Evolutionary conservation across 2,797 vertebrate species (phyloP).

Genomic region (Spea hammondii): DNA sequence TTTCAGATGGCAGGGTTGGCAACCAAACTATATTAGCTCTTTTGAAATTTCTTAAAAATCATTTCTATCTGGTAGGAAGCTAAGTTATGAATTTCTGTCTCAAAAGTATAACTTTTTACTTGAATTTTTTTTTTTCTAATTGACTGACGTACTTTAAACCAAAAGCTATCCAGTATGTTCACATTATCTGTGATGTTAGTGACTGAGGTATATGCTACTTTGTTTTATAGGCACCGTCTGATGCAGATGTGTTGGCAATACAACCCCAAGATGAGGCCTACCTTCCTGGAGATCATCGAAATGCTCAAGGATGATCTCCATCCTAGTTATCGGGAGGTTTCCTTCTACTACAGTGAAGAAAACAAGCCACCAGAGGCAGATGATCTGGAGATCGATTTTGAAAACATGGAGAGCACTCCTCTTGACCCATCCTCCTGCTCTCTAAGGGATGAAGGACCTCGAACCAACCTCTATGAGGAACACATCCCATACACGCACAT

Average conservation of each 20-base stretch:
- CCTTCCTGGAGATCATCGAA: constrained; percentile 92
- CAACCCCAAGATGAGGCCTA: constrained; percentile 94
- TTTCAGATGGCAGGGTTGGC: too few relatives aligned
- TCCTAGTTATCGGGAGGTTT: constrained; percentile 86
- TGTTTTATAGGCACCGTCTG: constrained; percentile 76
- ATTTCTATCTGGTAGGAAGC: too few relatives aligned
- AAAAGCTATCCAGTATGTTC: too few relatives aligned
- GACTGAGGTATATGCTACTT: neutral
- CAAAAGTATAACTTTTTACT: too few relatives aligned
- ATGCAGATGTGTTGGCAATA: constrained; percentile 99
- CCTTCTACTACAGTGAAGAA: constrained; percentile 97
- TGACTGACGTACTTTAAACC: too few relatives aligned
- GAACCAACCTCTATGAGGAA: constrained; percentile 86
- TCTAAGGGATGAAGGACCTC: constrained; percentile 83
- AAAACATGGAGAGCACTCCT: constrained; percentile 98
- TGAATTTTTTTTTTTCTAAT: neutral
- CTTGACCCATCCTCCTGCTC: constrained; percentile 88
- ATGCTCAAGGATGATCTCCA: constrained; percentile 92
- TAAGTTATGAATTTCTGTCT: too few relatives aligned
- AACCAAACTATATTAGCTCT: too few relatives aligned
- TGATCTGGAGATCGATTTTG: constrained; percentile 93
- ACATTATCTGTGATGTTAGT: neutral
- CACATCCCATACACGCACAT: constrained; percentile 95
- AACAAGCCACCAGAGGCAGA: constrained; percentile 91
- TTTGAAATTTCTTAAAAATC: too few relatives aligned